Base-by-base conservation (phyloP, 2,113 vertebrate genomes). In the Paramormyrops kingsleyae region DNA sequence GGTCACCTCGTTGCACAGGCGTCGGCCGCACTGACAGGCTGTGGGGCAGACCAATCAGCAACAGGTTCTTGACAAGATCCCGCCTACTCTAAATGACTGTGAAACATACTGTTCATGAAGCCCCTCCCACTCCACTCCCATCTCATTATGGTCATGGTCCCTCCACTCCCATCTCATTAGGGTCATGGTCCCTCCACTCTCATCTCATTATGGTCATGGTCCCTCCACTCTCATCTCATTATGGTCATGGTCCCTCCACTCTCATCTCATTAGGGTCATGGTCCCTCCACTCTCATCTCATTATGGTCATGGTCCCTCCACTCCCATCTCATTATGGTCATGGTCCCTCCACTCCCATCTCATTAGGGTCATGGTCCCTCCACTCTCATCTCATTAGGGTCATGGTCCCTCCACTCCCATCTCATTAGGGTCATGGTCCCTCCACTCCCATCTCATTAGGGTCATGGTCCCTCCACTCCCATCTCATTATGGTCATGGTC, bases 1-100 rank as follows among this genome's bases (percentile, higher is more conserved):
- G 0, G 97, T 98, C 59, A 93, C 4, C 17, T 97, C 97, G 27
- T 99, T 97, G 70, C 98, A 99, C 50, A 98, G 96, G 15, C 92
- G 95, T 7, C 89, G 92, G 10, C 97, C 96, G 0, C 98, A 99
- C 70, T 92, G 94, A 90, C 98, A 99, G 0, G 92, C 98, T 99
- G 92, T 62, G 53, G 80, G 85, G 66, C 49, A 66, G 83, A 90
- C 46, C 31, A 56, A 5, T 21, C 15, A 24, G 2, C 35, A 8
- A 5, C 5, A 83, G n/a, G 12, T 74, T 46, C 50, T 21, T 31
- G 87, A 49, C n/a, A 62, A 91, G 89, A 92, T n/a, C 49, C 10
- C 9, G 31, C 19, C 10, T 15, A 52, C 49, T 52, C 1, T 4
- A 44, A 4, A 49, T 42, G 15, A 17, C 70, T 66, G n/a, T 4